Percentiles rank a stretch among this genome's conserved stretches.
These are phyloP conservation scores for Eristalis intricaria DNA, from an alignment of 2,888 invertebrate species.

Conservation along the genomic window DNA sequence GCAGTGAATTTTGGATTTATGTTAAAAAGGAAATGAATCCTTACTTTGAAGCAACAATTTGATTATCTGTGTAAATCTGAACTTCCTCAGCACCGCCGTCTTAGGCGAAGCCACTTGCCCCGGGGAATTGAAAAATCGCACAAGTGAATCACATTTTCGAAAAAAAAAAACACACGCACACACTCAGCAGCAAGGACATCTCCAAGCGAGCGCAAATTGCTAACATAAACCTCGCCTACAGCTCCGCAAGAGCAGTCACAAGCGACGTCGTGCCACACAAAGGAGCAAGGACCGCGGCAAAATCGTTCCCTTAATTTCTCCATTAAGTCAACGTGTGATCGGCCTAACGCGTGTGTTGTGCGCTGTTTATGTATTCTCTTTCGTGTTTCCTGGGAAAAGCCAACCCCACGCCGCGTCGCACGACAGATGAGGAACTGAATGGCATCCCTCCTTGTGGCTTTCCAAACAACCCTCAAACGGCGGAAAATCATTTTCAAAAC, in stretches of 20 bases:
- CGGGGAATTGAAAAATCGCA: neutral
- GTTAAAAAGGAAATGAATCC: too few species aligned
- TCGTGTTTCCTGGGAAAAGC: neutral
- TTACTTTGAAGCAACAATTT: neutral
- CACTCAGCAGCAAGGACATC: neutral
- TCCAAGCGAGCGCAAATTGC: neutral
- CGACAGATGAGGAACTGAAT: neutral
- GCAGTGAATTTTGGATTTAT: too few species aligned
- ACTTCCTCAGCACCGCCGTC: neutral
- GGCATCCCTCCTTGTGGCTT: neutral
- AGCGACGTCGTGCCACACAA: neutral
- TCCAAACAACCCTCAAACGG: neutral
- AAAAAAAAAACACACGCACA: neutral
- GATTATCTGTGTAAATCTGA: neutral
- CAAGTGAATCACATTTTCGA: neutral
- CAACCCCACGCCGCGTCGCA: neutral
- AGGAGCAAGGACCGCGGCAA: neutral
- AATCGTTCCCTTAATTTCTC: conserved; percentile 25
- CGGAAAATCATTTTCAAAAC: conserved; percentile 27
- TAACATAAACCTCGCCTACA: neutral
- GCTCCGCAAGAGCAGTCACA: neutral
- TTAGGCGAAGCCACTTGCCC: neutral
- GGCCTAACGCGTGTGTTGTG: conserved; percentile 22
- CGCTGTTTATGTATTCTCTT: conserved; percentile 27
- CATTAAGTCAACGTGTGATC: conserved; percentile 49